Evolutionary conservation across 2,113 vertebrate species (phyloP), one percentile per base, ranked within the genome.

Genomic region (Acrocephalus arundinaceus): DNA sequence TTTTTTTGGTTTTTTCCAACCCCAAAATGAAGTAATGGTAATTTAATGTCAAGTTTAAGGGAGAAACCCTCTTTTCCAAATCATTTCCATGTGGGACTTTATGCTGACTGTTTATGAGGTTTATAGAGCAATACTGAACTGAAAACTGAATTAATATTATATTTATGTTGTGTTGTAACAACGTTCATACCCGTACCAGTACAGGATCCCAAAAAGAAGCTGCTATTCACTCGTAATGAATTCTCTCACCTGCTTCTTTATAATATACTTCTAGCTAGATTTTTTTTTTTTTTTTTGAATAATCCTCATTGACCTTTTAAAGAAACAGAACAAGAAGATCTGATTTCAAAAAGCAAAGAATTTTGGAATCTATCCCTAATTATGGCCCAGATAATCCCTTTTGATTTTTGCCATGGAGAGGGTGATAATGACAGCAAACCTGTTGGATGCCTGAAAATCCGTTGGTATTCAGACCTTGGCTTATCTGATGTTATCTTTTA

Each of bases 321-420:
- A 88, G 37, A n/a, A 94, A 37, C 13, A 61, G 59, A 94, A 73
- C 52, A 75, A 62, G 72, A 59, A 25, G 43, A 74, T 86, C 24
- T 46, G 37, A 80, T 84, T 86, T 23, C 58, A 86, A 66, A 86
- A 76, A 80, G 16, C 13, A 86, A 62, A 63, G 46, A 17, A 14
- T 45, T 87, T 51, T 81, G 10, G 33, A 79, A 57, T 73, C 62
- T 62, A 73, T 79, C 46, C 18, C 54, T 90, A 62, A 79, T 86
- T 94, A 58, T 12, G 31, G 17, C 14, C 20, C 41, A 49, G 57
- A 87, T 95, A 95, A 96, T 89, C 39, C 24, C 87, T 78, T 93
- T 81, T 92, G 35, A 93, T 85, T 96, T 95, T 76, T 91, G 49
- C 70, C 31, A 37, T 57, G 24, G 81, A 85, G 45, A 78, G 22